A percentile compares a stretch with the other conserved stretches of the same genome.
Evolutionary conservation across 2,888 invertebrate species (phyloP).

Genomic region (Elegia similella): DNA sequence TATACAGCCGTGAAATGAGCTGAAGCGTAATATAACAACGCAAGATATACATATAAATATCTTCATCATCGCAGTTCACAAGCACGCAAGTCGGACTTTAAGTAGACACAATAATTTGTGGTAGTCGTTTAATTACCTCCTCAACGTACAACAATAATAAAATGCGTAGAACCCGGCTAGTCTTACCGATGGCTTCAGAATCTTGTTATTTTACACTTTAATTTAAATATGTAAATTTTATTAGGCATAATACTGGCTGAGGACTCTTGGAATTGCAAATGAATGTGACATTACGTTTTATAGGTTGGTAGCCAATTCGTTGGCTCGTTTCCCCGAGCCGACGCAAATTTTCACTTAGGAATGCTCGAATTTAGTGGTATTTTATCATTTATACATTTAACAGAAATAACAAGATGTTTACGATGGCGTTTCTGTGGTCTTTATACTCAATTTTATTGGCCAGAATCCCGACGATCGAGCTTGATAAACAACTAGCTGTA

Average conservation of each 20-base stretch:
- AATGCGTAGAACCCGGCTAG: conserved; percentile 47
- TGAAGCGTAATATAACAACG: too few relatives aligned
- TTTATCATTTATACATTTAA: conserved; percentile 49
- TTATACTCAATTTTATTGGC: neutral
- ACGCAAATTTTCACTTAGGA: conserved; percentile 75
- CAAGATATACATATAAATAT: too few relatives aligned
- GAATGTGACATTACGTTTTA: conserved; percentile 80
- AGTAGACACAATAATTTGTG: too few relatives aligned
- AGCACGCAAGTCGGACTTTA: too few relatives aligned
- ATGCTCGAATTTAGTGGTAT: conserved; percentile 52
- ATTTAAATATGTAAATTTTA: conserved; percentile 82
- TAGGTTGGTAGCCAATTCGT: conserved; percentile 79
- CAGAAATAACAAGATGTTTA: conserved; percentile 39
- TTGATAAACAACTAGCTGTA: too few relatives aligned
- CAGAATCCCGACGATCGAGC: too few relatives aligned
- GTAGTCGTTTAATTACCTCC: too few relatives aligned
- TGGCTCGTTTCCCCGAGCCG: conserved; percentile 67
- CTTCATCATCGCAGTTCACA: too few relatives aligned
- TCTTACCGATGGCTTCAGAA: conserved; percentile 64
- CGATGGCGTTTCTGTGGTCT: conserved; percentile 24
- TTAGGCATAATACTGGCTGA: conserved; percentile 79
- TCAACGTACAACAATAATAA: conserved; percentile 16
- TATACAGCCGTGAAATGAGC: too few relatives aligned
- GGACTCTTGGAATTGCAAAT: conserved; percentile 80
- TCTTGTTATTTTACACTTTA: conserved; percentile 80